Base-by-base conservation (phyloP, 2,888 invertebrate species). In the Ectemnius continuus region DNA sequence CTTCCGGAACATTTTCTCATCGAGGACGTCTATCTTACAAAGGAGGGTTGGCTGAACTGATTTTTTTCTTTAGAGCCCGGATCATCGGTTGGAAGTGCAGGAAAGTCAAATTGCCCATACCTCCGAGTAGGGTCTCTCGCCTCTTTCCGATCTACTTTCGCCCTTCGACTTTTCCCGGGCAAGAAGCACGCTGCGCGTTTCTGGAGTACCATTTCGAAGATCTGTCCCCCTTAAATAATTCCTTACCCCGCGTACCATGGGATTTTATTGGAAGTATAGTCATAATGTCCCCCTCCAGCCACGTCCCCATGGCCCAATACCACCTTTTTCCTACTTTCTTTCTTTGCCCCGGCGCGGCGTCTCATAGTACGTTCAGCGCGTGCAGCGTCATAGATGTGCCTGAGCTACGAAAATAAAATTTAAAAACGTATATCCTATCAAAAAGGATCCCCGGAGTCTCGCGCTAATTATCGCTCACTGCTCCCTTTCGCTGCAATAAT, bases 71-170 rank as follows among this genome's bases (percentile, higher is more conserved):
- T 63, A 71, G 70, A 75, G 36, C 68, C 62, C 6, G 74, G 73
- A 81, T 81, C 76, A 70, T 69, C 71, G 76, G 70, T 71, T 68
- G 66, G 63, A 73, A 80, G 70, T 72, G 76, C 80, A 73, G 73
- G 69, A 75, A 78, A 84, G 80, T 76, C 80, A 75, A 76, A 82
- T 84, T 81, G 81, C 61, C 75, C 64, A 66, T 73, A 74, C 58
- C 65, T 8, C 59, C 67, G 68, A 60, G 61, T 56, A 60, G 63
- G 36, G 59, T 72, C 65, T 36, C 36, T 67, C 68, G 58, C 58
- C 46, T 67, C 73, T 73, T 73, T 75, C n/a, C n/a, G n/a, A n/a
- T n/a, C n/a, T n/a, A n/a, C n/a, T n/a, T n/a, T n/a, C n/a, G n/a
- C n/a, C n/a, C 67, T 57, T 62, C 67, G 69, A 75, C 59, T 47